phyloP scores from a whole-genome alignment of 2,113 vertebrate genomes.

The Pimephales promelas region DNA sequence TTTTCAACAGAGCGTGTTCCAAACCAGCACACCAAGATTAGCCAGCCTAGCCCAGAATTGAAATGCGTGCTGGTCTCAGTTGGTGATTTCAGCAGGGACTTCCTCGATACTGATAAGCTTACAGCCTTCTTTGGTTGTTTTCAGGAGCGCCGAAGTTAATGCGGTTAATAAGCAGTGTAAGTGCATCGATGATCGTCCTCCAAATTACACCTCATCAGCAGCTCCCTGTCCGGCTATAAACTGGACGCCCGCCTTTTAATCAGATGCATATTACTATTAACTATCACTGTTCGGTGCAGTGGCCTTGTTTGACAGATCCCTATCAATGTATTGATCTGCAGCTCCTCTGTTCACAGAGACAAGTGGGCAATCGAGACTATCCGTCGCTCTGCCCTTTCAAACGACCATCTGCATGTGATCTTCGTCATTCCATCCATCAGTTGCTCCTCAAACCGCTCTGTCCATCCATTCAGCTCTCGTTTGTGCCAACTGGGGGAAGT shows the following conservation, averaged over 20 bases:
- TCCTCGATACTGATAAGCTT: not conserved
- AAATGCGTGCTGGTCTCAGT: constrained; percentile 10
- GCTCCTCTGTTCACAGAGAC: constrained; percentile 11
- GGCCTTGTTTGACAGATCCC: constrained; percentile 38
- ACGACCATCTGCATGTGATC: not conserved
- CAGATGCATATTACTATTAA: constrained; percentile 30
- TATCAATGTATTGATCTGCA: constrained; percentile 33
- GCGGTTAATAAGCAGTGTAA: constrained; percentile 33
- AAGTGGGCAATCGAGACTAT: constrained; percentile 7
- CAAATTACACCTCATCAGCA: constrained; percentile 43
- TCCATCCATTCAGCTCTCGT: constrained; percentile 41
- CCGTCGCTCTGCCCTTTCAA: constrained; percentile 7
- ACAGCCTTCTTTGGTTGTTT: constrained; percentile 3
- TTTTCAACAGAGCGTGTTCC: not conserved
- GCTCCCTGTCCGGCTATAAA: constrained; percentile 39
- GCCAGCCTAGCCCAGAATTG: not conserved
- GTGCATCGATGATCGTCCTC: constrained; percentile 27
- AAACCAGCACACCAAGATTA: constrained; percentile 11
- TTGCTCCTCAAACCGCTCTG: not conserved
- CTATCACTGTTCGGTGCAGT: not conserved
- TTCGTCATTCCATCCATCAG: not conserved
- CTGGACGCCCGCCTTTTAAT: constrained; percentile 25
- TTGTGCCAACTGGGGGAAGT: constrained; percentile 32
- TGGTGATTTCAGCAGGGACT: constrained; percentile 2
- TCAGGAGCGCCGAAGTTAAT: constrained; percentile 26